Base-by-base conservation (phyloP, 2,888 invertebrate genomes). In the Thymelicus lineola region DNA sequence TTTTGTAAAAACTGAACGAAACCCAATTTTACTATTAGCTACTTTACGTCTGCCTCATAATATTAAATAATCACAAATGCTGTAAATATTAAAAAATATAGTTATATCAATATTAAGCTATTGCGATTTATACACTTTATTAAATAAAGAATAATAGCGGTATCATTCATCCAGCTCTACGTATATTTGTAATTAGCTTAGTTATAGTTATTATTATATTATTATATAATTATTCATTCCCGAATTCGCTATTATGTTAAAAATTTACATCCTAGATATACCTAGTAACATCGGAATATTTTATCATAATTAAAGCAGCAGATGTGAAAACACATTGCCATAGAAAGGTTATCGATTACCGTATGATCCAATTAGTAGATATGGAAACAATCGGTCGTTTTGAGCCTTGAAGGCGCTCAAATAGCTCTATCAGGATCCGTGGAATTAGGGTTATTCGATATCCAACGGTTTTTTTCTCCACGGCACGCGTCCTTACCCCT, bases 281-380 rank as follows among this genome's bases (percentile, higher is more conserved):
- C 28, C 28, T 28, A 42, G 53, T 55, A 45, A 42, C 17, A 61
- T 61, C 55, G 35, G 67, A 64, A 68, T 73, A 73, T 70, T 71
- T 72, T 74, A 74, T 75, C 71, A 77, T 78, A 79, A 78, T 80
- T 71, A 63, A 76, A 78, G 66, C 74, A 84, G 90, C 93, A 93
- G 93, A 90, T 93, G 93, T 82, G 82, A 76, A 84, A 80, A 84
- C 90, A 90, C 89, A 88, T 88, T 90, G 87, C 88, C 80, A 80
- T 75, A 78, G 77, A 84, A 85, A 86, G 86, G 88, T 92, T 90
- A 93, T 93, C 91, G 93, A 92, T 93, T 90, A 91, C 87, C 85
- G 87, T 89, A 86, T 86, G 89, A 93, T 92, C 93, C 92, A 93
- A 93, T 93, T 93, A 93, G 93, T 89, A 85, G 91, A 91, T 93